Evolutionary conservation across 2,888 invertebrate genomes (phyloP), one percentile per base, ranked within the genome.

Genomic region (Linnaemya vulpina): DNA sequence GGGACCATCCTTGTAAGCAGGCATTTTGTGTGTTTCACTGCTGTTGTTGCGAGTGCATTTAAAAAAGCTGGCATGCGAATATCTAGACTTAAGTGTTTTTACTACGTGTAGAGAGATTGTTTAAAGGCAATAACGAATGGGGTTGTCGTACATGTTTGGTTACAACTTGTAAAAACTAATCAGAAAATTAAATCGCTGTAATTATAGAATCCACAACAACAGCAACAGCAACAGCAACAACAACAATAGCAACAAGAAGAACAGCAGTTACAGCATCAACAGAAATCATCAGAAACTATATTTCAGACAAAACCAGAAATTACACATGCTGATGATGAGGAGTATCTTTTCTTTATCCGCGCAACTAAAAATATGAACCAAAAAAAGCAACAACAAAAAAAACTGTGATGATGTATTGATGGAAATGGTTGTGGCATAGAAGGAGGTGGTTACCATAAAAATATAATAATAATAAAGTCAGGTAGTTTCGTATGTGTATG

Each of bases 111-210:
- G 43, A 70, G 60, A 75, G 60, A 62, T 83, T 70, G 51, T 60
- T 71, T 81, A 65, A 81, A 43, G 76, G 77, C 82, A 62, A 75
- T 85, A 77, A 76, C 63, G 49, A 81, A 77, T 77, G 82, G 78
- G 78, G 77, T 71, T 85, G 82, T 85, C 85, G 85, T 85, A 85
- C 85, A 85, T 85, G 82, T 85, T 85, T 85, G 85, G 86, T 87
- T 89, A 89, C 90, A 85, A 85, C 85, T 85, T 85, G 85, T 85
- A 85, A 82, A 89, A 90, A 89, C 90, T 91, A 91, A 91, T 91
- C 91, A 90, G 90, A 91, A 90, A 91, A 91, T 91, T 91, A 90
- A 91, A 91, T 91, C 91, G 91, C 90, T 90, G 91, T 91, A 91
- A 91, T 91, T 91, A 91, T 91, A 90, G 89, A 91, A 91, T 89